Conservation (phyloP, 2,797 vertebrate species). For the Macropodus opercularis region DNA sequence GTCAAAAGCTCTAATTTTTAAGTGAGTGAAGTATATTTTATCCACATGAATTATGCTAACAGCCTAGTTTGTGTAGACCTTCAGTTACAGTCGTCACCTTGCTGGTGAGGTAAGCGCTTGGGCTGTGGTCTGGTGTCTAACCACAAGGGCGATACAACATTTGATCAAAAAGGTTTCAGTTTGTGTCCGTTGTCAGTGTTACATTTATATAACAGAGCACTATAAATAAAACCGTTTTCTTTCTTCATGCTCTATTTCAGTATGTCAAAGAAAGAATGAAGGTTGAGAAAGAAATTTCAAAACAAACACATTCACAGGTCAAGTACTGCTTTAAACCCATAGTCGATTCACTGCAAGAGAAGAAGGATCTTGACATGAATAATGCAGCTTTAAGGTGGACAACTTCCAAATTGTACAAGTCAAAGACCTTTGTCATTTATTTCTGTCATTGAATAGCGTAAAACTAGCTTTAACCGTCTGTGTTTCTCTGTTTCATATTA, state of each 20-base stretch:
- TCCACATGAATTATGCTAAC: neutral
- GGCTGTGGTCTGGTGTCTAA: constrained; percentile 4
- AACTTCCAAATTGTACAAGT: too few species aligned
- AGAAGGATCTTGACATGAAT: constrained; percentile 20
- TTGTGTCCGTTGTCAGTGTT: too few species aligned
- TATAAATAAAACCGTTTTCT: too few species aligned
- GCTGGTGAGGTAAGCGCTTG: neutral
- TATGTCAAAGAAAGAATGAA: too few species aligned
- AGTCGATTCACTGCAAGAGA: neutral
- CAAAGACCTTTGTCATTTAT: neutral
- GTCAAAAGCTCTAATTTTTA: neutral
- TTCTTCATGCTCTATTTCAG: too few species aligned
- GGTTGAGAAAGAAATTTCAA: too few species aligned
- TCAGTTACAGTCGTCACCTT: neutral
- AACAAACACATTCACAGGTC: too few species aligned
- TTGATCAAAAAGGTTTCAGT: too few species aligned
- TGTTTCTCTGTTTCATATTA: constrained; percentile 24
- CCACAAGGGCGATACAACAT: too few species aligned
- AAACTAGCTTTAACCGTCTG: neutral
- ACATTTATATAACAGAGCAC: too few species aligned
- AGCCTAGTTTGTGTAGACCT: neutral
- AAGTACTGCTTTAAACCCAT: too few species aligned
- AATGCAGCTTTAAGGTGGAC: constrained; percentile 10
- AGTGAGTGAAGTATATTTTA: neutral
- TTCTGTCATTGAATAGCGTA: neutral